A percentile compares a stretch with the other conserved stretches of the same genome.
These are phyloP conservation scores for Pelecanoides urinatrix DNA, from an alignment of 2,113 vertebrate species.

Conservation along the genomic window DNA sequence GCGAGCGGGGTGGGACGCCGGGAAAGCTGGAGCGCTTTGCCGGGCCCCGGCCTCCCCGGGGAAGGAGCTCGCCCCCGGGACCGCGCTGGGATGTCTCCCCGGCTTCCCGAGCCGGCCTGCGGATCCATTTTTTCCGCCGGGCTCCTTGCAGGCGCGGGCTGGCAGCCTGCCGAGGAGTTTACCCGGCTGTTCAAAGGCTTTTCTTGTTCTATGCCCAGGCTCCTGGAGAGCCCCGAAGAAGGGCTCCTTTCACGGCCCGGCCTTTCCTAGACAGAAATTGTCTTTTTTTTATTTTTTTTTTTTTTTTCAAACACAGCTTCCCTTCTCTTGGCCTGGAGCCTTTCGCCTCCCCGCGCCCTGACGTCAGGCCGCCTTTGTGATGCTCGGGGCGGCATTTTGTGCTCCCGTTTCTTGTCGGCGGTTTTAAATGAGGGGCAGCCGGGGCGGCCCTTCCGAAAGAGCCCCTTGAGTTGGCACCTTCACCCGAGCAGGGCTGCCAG, in stretches of 20 bases:
- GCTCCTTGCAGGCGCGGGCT: not conserved
- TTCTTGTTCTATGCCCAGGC: slow-evolving; percentile 28
- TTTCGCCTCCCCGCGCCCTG: not conserved
- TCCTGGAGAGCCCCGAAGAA: slow-evolving; percentile 23
- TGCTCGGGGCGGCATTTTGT: not conserved
- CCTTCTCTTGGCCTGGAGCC: slow-evolving; percentile 15
- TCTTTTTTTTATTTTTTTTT: not conserved
- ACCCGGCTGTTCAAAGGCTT: slow-evolving; percentile 24
- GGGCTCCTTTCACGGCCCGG: slow-evolving; percentile 32
- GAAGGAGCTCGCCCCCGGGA: not conserved
- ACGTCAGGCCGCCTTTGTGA: slow-evolving; percentile 18
- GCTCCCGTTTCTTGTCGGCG: not conserved
- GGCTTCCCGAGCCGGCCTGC: not conserved
- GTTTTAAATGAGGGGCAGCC: not conserved
- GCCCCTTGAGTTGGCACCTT: not conserved
- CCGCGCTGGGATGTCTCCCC: not conserved
- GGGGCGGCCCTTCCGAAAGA: not conserved
- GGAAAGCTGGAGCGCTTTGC: not conserved
- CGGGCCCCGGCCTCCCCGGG: too few relatives aligned
- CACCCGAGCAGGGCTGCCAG: not conserved
- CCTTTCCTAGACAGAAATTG: slow-evolving; percentile 62
- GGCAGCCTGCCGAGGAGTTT: not conserved
- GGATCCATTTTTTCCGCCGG: not conserved
- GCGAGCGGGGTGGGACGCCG: not conserved
- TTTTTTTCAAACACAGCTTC: slow-evolving; percentile 1